Conservation (phyloP, 2,797 vertebrate species). For the Phataginus tricuspis region DNA sequence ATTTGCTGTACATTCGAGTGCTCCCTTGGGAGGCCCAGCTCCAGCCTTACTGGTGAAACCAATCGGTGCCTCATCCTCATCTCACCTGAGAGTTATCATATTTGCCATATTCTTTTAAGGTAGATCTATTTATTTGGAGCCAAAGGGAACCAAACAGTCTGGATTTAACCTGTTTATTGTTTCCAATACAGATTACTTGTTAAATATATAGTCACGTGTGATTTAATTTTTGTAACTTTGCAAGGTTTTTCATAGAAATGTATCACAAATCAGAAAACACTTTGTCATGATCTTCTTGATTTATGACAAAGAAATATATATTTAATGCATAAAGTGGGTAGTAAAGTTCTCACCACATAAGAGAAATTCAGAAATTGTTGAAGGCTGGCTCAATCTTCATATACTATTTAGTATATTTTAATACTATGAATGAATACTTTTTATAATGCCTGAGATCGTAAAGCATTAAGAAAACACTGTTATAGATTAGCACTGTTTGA, state of each 20-base stretch:
- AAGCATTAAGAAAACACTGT: slow-evolving; percentile 11
- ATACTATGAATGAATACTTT: slow-evolving; percentile 17
- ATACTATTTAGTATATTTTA: slow-evolving; percentile 40
- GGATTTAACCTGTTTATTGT: slow-evolving; percentile 15
- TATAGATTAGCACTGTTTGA: slow-evolving; percentile 53
- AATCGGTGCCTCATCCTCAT: neutral
- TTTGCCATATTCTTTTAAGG: neutral
- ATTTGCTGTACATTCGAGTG: neutral
- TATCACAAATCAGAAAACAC: slow-evolving; percentile 30
- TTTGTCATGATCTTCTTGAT: slow-evolving; percentile 35
- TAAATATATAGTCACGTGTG: slow-evolving; percentile 16
- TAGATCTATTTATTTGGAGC: neutral
- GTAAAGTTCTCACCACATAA: neutral
- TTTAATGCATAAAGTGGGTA: slow-evolving; percentile 15
- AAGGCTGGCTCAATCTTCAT: slow-evolving; percentile 17
- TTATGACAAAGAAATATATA: slow-evolving; percentile 28
- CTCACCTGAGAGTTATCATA: neutral
- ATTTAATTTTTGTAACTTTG: slow-evolving; percentile 41
- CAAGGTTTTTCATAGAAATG: slow-evolving; percentile 18
- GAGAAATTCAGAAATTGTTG: slow-evolving; percentile 26
- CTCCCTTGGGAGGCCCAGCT: neutral
- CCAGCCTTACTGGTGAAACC: neutral
- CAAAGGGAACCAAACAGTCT: neutral
- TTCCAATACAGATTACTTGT: slow-evolving; percentile 36
- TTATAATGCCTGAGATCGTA: neutral